These are phyloP conservation scores for Amphipyra tragopoginis DNA, from an alignment of 2,888 invertebrate species.

Conservation along the genomic window DNA sequence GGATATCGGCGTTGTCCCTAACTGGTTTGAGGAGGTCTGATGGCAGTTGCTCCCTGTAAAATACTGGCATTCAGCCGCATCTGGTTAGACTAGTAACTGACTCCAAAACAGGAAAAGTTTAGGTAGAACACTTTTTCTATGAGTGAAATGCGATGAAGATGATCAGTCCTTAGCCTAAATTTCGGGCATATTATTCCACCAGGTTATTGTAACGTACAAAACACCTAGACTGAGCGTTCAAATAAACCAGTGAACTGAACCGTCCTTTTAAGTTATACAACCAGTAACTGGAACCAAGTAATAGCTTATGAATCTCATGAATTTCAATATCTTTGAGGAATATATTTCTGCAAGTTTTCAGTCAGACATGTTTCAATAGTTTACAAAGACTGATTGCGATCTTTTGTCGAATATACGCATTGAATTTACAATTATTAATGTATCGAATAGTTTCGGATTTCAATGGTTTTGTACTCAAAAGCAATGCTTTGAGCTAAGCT, in stretches of 20 bases:
- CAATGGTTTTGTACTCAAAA: no score
- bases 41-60: no score
- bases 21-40: no score
- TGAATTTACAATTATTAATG: slow-evolving; percentile 11
- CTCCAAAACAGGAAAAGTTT: no score
- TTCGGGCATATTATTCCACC: background rate
- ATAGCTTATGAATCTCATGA: slow-evolving; percentile 40
- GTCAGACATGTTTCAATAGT: slow-evolving; percentile 20
- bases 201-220: background rate
- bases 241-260: slow-evolving; percentile 17
- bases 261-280: slow-evolving; percentile 1
- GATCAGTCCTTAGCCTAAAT: no score
- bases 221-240: background rate
- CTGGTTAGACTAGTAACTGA: no score
- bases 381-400: slow-evolving; percentile 21
- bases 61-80: no score
- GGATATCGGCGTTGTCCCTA: no score
- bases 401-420: slow-evolving; percentile 8
- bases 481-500: no score
- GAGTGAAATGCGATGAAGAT: no score
- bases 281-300: slow-evolving; percentile 13
- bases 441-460: no score
- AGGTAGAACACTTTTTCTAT: no score
- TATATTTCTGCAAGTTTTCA: slow-evolving; percentile 20
- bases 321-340: slow-evolving; percentile 38